Evolutionary conservation across 2,888 invertebrate genomes (phyloP), one percentile per base, ranked within the genome.

Genomic region (Netelia fuscicornis): DNA sequence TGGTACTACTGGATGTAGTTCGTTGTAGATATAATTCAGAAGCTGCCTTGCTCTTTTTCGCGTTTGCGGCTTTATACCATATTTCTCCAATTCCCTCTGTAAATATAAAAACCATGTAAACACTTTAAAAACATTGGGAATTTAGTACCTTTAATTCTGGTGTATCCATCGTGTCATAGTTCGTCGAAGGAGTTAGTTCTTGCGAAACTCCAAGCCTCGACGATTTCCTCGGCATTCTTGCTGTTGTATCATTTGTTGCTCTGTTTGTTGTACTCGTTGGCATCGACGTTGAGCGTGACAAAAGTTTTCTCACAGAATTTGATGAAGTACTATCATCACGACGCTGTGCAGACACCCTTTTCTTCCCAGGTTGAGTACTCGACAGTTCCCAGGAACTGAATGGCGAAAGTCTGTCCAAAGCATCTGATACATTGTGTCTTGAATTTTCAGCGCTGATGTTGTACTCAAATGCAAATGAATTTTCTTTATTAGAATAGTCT

Each of bases 21-120:
- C 94, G n/a, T 95, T 93, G 88, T 95, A 95, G 87, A 96, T 95
- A 83, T 95, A 95, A 60, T 94, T 93, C 75, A 96, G 92, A 72
- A 96, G 88, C 83, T 93, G 91, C 65, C 95, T 94, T 82, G 95
- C 95, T 89, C 95, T 94, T 17, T 94, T 93, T 78, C 94, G 94
- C 30, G 94, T 94, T 56, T 95, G 92, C 42, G 94, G 92, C 84
- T 95, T 95, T 6, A 96, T 90, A 48, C 96, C 96, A 90, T 94
- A 95, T 87, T 94, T 95, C 30, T 94, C 92, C 77, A 95, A 92
- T 88, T 95, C 95, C 91, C 91, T 93, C 95, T 95, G 90, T 71
- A 80, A 86, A 62, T 10, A 71, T 37, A 81, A 13, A 37, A 62
- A 17, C 0, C 44, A 71, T 3, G 80, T 80, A 81, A 76, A 70